A percentile compares a stretch with the other conserved stretches of the same genome.
Evolutionary conservation across 2,113 vertebrate genomes (phyloP).

Genomic region (Octodon degus): DNA sequence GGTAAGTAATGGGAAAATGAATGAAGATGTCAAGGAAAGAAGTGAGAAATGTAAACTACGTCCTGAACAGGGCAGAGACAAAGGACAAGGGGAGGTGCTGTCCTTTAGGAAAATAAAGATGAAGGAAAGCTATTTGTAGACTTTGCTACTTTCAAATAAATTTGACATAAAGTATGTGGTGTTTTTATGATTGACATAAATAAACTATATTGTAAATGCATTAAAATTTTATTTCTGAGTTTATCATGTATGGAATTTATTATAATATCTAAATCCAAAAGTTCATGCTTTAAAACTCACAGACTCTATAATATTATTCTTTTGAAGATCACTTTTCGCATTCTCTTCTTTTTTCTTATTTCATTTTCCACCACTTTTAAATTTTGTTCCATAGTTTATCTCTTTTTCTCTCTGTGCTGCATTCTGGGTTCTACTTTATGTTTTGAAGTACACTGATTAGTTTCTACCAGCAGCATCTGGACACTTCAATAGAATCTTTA

Average conservation of each 20-base stretch:
- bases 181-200: not conserved
- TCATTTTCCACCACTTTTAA: not conserved
- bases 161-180: not conserved
- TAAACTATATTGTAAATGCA: not conserved
- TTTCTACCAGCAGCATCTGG: too few relatives aligned
- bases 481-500: not conserved
- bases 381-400: not conserved
- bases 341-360: not conserved
- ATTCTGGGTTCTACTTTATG: not conserved
- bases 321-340: not conserved
- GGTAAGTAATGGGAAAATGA: not conserved
- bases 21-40: not conserved
- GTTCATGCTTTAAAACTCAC: not conserved
- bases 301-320: not conserved
- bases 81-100: not conserved
- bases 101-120: not conserved
- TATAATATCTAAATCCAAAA: not conserved
- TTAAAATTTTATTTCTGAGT: slow-evolving; percentile 1
- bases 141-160: not conserved
- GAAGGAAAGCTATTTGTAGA: not conserved
- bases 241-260: not conserved
- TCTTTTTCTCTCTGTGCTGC: not conserved
- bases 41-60: not conserved
- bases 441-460: not conserved
- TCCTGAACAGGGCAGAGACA: not conserved